These are phyloP conservation scores for Apolygus lucorum DNA, from an alignment of 1,140 invertebrate genomes.

Conservation along the genomic window DNA sequence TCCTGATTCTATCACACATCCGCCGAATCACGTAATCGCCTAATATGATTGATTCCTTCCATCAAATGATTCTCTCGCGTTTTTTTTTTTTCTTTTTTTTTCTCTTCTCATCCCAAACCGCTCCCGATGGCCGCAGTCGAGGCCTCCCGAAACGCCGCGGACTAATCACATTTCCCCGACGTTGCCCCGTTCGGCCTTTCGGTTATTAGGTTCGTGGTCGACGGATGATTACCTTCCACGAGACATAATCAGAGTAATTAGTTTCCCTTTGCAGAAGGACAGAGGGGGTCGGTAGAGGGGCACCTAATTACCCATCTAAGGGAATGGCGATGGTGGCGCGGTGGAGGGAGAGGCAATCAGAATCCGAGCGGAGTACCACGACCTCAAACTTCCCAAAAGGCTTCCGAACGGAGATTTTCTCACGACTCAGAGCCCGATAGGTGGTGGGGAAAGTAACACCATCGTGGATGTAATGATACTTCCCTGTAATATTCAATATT, in stretches of 20 bases:
- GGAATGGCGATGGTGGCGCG: not conserved
- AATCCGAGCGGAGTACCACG: not conserved
- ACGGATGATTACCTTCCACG: constrained; percentile 5
- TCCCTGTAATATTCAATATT: too few species aligned
- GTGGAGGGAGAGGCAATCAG: not conserved
- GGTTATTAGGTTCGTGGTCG: constrained; percentile 16
- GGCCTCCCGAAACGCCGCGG: not conserved
- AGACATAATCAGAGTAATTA: constrained; percentile 14
- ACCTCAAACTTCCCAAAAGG: not conserved
- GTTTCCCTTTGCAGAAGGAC: not conserved
- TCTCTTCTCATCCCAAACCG: too few species aligned
- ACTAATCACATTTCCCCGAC: constrained; percentile 11
- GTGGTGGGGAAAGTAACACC: not conserved
- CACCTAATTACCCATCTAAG: not conserved
- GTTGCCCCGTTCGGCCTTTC: not conserved
- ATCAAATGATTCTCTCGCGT: too few species aligned
- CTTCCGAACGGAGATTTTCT: not conserved
- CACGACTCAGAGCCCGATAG: too few species aligned
- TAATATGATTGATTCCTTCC: too few species aligned
- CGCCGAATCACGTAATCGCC: too few species aligned
- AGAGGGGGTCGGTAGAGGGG: not conserved
- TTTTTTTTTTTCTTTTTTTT: too few species aligned
- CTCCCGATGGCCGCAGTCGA: too few species aligned
- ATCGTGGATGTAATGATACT: too few species aligned
- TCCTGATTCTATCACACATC: too few species aligned